Conservation (phyloP, 2,113 vertebrate species). For the Podocnemis expansa region DNA sequence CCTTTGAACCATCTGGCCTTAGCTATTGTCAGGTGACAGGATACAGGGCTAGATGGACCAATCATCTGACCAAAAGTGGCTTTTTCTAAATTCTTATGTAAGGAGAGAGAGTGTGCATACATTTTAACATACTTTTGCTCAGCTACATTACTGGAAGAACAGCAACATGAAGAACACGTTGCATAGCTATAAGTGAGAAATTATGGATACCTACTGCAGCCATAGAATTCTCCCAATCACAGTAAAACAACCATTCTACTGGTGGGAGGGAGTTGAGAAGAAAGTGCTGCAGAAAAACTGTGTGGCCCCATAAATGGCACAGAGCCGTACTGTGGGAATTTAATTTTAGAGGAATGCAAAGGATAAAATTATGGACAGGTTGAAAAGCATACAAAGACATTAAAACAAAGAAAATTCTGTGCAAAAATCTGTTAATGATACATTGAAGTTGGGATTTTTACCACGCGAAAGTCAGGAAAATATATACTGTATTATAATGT, state of each 20-base stretch:
- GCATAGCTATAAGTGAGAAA: too few relatives aligned
- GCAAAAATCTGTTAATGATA: not conserved
- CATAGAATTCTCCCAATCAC: too few relatives aligned
- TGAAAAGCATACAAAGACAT: not conserved
- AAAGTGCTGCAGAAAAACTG: not conserved
- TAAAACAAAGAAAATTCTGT: not conserved
- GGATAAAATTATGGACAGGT: not conserved
- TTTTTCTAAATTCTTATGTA: too few relatives aligned
- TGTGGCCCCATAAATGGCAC: not conserved
- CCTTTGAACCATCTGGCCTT: too few relatives aligned
- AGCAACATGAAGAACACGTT: too few relatives aligned
- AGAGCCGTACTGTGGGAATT: not conserved
- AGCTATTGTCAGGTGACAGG: too few relatives aligned
- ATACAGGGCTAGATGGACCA: too few relatives aligned
- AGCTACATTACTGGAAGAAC: too few relatives aligned
- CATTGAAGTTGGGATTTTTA: not conserved
- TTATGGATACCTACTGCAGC: too few relatives aligned
- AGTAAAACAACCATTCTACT: not conserved
- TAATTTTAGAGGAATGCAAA: not conserved
- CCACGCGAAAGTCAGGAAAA: not conserved
- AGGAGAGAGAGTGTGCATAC: too few relatives aligned
- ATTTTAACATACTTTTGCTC: too few relatives aligned
- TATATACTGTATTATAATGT: not conserved
- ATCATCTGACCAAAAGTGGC: too few relatives aligned
- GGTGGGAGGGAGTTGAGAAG: not conserved